Base-by-base conservation (phyloP, 2,888 invertebrate species). In the Maniola hyperantus region DNA sequence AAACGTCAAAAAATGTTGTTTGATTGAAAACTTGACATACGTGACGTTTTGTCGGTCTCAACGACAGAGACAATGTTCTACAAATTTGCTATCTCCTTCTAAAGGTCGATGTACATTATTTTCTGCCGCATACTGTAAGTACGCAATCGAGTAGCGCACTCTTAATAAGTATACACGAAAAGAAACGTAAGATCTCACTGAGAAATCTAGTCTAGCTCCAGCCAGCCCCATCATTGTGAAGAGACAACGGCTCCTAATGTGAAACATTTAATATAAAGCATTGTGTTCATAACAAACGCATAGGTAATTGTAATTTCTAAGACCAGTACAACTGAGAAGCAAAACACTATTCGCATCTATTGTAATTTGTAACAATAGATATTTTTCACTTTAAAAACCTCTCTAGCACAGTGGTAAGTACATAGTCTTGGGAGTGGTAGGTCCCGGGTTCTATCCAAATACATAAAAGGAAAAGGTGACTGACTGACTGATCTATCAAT, bases 281-380 rank as follows among this genome's bases (percentile, higher is more conserved):
- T 53, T 61, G 51, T 11, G 61, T 44, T 20, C 1, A 18, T 10
- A 60, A 48, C 36, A 48, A 64, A 48, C 55, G 42, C 36, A 57
- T 54, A n/a, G n/a, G n/a, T n/a, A 65, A 64, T 61, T 62, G 65
- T 55, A 51, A 61, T 68, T 50, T 53, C 61, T 51, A 51, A 34
- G 59, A 63, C 62, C 66, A 39, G 50, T 20, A 50, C 6, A 63
- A 61, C 64, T 69, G 54, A 60, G 59, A 68, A 60, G n/a, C 60
- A 58, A 62, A 61, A 64, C 58, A 58, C 39, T 64, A 66, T 66
- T 65, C 68, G 65, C 53, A 63, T 50, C 42, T 54, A 68, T 67
- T 71, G 64, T 68, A 13, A 15, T 64, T 13, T 15, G 8, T 54
- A 66, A 68, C 68, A 70, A 71, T 66, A 42, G 50, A n/a, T 36